Evolutionary conservation across 2,888 invertebrate species (phyloP).

Genomic region (Anthoptus insignis): DNA sequence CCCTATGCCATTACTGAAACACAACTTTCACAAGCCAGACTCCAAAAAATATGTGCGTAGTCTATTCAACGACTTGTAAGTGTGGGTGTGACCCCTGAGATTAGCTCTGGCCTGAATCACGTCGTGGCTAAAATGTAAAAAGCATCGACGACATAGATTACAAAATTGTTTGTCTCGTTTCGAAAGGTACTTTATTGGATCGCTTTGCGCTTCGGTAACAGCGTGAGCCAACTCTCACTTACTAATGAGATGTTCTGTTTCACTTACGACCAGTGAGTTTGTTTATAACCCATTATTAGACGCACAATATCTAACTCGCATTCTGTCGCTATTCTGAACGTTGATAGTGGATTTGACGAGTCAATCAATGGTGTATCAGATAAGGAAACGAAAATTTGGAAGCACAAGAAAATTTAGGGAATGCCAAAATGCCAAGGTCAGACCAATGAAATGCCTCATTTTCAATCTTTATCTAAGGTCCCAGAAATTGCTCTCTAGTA

Average conservation of each 20-base stretch:
- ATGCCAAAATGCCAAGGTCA: no score
- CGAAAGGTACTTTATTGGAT: slow-evolving; percentile 44
- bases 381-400: no score
- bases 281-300: not conserved
- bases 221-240: not conserved
- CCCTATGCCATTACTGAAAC: no score
- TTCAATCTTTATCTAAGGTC: no score
- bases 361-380: no score
- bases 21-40: not conserved
- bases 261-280: not conserved
- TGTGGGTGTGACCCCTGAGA: slow-evolving; percentile 64
- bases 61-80: slow-evolving; percentile 25
- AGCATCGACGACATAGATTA: slow-evolving; percentile 49
- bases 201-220: slow-evolving; percentile 22
- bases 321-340: no score
- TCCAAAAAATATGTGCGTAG: slow-evolving; percentile 17
- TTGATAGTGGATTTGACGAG: no score
- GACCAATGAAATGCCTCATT: no score
- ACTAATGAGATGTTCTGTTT: slow-evolving; percentile 8
- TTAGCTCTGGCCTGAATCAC: slow-evolving; percentile 65
- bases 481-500: no score
- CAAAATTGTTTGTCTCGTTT: slow-evolving; percentile 54
- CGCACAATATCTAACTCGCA: no score
- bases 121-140: slow-evolving; percentile 57
- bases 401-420: no score